Conservation (phyloP, 2,888 invertebrate genomes). For the Melanostoma mellinum region DNA sequence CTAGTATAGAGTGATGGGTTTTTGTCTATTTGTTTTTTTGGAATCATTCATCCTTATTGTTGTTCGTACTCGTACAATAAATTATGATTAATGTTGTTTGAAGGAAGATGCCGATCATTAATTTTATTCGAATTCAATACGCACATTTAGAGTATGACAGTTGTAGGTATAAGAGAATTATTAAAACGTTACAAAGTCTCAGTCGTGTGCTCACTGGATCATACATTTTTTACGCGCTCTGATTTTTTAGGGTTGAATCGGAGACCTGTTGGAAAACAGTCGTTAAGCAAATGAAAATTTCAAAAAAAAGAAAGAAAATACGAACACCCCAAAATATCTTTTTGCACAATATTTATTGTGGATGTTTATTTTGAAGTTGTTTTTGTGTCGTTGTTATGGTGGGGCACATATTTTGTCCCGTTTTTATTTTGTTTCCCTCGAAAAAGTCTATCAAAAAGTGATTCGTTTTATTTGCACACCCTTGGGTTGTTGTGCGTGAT, state of each 20-base stretch:
- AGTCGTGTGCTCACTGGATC: slow-evolving; percentile 44
- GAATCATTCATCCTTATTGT: slow-evolving; percentile 28
- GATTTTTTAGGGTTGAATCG: slow-evolving; percentile 55
- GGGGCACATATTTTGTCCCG: slow-evolving; percentile 1
- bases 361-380: slow-evolving; percentile 46
- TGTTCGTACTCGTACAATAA: slow-evolving; percentile 38
- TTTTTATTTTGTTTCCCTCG: slow-evolving; percentile 18
- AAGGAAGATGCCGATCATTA: slow-evolving; percentile 66
- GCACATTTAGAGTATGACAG: background rate
- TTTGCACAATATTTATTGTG: slow-evolving; percentile 67
- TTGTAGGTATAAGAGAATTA: slow-evolving; percentile 24
- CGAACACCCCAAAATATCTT: slow-evolving; percentile 57
- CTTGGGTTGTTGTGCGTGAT: slow-evolving; percentile 32
- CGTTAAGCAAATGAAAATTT: slow-evolving; percentile 23
- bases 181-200: slow-evolving; percentile 48
- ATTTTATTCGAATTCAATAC: slow-evolving; percentile 71
- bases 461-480: slow-evolving; percentile 57
- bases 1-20: slow-evolving; percentile 5
- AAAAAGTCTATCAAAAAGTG: slow-evolving; percentile 64
- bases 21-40: slow-evolving; percentile 15
- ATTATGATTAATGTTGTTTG: slow-evolving; percentile 71
- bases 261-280: slow-evolving; percentile 64
- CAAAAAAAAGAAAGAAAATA: slow-evolving; percentile 5
- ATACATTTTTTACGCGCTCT: slow-evolving; percentile 55
- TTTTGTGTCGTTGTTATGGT: slow-evolving; percentile 22